A percentile compares a stretch with the other conserved stretches of the same genome.
Evolutionary conservation across 2,797 vertebrate genomes (phyloP).

Genomic region (Pithecia hirsuta): DNA sequence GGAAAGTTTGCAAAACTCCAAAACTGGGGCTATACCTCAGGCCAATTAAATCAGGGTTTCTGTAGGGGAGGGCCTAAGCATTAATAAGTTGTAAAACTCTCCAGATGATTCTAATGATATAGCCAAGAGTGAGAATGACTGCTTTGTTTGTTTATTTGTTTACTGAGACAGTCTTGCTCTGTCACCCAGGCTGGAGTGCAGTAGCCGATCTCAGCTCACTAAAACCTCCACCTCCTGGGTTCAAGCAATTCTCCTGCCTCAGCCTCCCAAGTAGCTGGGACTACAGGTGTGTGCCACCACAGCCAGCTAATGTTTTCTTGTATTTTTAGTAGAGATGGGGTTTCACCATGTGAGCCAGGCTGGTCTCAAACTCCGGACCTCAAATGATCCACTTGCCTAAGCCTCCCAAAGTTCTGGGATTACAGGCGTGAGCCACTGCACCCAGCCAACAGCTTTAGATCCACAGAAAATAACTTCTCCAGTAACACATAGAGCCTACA

Average conservation of each 20-base stretch:
- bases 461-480: no score
- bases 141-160: neutral
- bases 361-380: neutral
- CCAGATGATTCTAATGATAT: neutral
- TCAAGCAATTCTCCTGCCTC: neutral
- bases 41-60: neutral
- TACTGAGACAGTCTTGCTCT: neutral
- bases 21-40: neutral
- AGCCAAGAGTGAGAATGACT: neutral
- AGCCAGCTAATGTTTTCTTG: neutral
- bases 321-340: neutral
- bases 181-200: neutral
- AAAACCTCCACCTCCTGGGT: neutral
- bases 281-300: neutral
- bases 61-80: neutral
- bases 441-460: no score
- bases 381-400: no score
- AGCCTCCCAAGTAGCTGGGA: neutral
- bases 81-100: neutral
- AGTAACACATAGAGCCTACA: neutral
- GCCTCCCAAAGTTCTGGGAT: no score
- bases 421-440: no score
- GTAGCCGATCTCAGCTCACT: neutral
- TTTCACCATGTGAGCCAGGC: neutral
- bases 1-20: neutral